These are phyloP conservation scores for Crotalus viridis DNA, from an alignment of 2,113 vertebrate genomes.

Conservation along the genomic window DNA sequence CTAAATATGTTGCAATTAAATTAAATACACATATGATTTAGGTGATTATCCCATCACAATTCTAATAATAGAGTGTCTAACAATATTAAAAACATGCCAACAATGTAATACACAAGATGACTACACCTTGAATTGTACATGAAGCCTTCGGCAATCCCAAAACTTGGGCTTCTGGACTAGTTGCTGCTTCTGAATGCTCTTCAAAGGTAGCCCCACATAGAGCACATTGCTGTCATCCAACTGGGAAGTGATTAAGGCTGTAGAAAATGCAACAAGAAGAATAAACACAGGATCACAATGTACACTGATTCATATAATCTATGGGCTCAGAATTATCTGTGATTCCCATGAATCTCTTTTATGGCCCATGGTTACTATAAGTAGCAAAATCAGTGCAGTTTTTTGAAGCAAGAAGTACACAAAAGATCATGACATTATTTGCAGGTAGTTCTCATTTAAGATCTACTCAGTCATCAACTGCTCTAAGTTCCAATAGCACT, in stretches of 20 bases:
- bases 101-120: neutral
- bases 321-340: neutral
- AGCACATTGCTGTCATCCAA: neutral
- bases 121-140: neutral
- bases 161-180: neutral
- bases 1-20: neutral
- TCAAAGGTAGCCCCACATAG: neutral
- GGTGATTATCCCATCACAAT: neutral
- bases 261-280: neutral
- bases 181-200: neutral
- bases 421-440: neutral
- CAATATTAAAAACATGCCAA: neutral
- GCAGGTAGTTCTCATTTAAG: neutral
- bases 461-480: neutral
- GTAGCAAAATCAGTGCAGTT: neutral
- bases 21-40: neutral
- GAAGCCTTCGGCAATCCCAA: neutral
- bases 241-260: neutral
- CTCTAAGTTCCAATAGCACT: neutral
- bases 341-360: neutral
- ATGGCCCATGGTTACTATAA: neutral
- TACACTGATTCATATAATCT: neutral
- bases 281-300: neutral
- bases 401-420: neutral
- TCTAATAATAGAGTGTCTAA: neutral